These are phyloP conservation scores for Hyposoter dolosus DNA, from an alignment of 2,888 invertebrate species.

Conservation along the genomic window DNA sequence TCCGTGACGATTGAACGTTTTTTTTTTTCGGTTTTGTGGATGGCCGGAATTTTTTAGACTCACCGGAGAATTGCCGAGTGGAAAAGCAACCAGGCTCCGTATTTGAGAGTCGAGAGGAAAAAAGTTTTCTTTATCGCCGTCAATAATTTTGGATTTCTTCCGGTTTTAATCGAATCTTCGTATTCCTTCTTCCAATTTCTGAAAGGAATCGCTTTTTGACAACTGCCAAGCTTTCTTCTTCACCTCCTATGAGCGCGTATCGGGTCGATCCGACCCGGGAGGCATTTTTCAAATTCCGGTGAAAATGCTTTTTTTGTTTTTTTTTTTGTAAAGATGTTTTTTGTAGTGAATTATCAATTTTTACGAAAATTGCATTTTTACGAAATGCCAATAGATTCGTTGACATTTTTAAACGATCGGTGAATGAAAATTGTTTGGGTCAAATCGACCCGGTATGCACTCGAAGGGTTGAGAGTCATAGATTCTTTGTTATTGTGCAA, in stretches of 20 bases:
- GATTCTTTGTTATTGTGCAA: background rate
- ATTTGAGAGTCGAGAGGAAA: constrained; percentile 87
- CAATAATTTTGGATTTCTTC: constrained; percentile 87
- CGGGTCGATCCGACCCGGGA: too few species aligned
- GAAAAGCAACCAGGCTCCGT: constrained; percentile 87
- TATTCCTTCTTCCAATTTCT: constrained; percentile 88
- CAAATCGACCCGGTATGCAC: background rate
- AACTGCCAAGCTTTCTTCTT: too few species aligned
- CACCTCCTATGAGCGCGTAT: too few species aligned
- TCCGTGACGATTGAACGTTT: background rate
- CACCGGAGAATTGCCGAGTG: constrained; percentile 87
- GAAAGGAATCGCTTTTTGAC: constrained; percentile 31
- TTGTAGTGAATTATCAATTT: too few species aligned
- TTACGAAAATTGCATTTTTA: too few species aligned
- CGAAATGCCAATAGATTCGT: too few species aligned
- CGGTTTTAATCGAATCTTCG: constrained; percentile 84
- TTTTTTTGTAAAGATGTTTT: too few species aligned
- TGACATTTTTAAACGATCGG: too few species aligned
- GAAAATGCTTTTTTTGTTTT: too few species aligned
- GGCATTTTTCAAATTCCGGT: too few species aligned
- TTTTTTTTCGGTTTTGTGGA: background rate
- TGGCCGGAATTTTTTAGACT: constrained; percentile 2
- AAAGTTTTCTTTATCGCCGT: constrained; percentile 88
- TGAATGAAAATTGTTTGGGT: too few species aligned
- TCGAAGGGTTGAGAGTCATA: constrained; percentile 2